Percentiles rank a stretch among this genome's conserved stretches.
These are phyloP conservation scores for Pocota personata DNA, from an alignment of 2,888 invertebrate species.

Conservation along the genomic window DNA sequence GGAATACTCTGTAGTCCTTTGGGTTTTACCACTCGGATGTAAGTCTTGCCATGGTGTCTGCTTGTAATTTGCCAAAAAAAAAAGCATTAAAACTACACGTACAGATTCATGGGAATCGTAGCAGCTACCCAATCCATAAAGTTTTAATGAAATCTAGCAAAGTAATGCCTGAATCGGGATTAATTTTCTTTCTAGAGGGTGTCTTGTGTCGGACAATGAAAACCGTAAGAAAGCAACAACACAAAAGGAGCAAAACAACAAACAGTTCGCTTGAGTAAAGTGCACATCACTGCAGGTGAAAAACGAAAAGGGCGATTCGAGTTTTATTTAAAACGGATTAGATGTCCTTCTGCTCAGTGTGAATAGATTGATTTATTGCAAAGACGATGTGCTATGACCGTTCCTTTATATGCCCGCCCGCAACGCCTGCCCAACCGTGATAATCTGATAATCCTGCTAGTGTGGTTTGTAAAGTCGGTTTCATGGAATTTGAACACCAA, in stretches of 20 bases:
- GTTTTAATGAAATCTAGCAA: slow-evolving; percentile 69
- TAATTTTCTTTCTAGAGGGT: slow-evolving; percentile 38
- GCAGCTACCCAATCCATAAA: slow-evolving; percentile 72
- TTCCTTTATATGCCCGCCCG: slow-evolving; percentile 36
- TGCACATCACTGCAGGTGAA: slow-evolving; percentile 56
- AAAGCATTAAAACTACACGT: slow-evolving; percentile 45
- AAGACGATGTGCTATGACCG: slow-evolving; percentile 7
- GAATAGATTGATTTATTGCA: slow-evolving; percentile 59
- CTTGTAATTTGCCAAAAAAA: slow-evolving; percentile 59
- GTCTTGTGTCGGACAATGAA: slow-evolving; percentile 27
- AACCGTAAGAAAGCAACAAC: slow-evolving; percentile 21
- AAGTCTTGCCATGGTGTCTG: slow-evolving; percentile 9
- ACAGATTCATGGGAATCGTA: slow-evolving; percentile 64
- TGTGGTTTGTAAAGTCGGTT: slow-evolving; percentile 35
- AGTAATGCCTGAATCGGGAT: slow-evolving; percentile 67
- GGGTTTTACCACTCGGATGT: slow-evolving; percentile 35
- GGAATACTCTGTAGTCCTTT: slow-evolving; percentile 43
- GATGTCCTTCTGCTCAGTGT: slow-evolving; percentile 40
- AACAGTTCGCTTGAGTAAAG: not conserved
- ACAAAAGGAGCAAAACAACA: slow-evolving; percentile 23
- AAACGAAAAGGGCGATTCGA: slow-evolving; percentile 33
- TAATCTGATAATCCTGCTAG: slow-evolving; percentile 63
- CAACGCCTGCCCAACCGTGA: slow-evolving; percentile 46
- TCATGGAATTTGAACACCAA: slow-evolving; percentile 4
- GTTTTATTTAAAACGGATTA: slow-evolving; percentile 68